Conservation (phyloP, 1,140 invertebrate species). For the Euglossa dilemma region DNA sequence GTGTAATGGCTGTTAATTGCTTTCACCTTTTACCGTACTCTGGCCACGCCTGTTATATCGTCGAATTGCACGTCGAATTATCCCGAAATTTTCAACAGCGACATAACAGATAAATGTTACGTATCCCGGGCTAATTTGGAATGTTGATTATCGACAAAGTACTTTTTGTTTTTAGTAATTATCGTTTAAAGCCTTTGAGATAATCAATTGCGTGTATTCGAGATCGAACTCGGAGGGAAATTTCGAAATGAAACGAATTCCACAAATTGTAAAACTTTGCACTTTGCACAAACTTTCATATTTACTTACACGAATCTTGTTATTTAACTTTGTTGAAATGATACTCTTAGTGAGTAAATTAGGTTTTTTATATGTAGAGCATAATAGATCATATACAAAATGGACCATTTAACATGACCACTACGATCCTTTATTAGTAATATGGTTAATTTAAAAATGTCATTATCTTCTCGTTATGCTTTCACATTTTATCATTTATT, state of each 20-base stretch:
- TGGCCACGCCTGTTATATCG: background rate
- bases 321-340: too few relatives aligned
- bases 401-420: too few relatives aligned
- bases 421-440: too few relatives aligned
- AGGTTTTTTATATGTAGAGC: too few relatives aligned
- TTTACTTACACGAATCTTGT: too few relatives aligned
- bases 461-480: too few relatives aligned
- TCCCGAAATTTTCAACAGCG: background rate
- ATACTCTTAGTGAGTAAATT: too few relatives aligned
- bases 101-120: background rate
- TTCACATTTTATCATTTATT: too few relatives aligned
- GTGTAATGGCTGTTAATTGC: slow-evolving; percentile 18
- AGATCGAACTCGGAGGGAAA: background rate
- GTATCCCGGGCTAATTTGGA: background rate
- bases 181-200: background rate
- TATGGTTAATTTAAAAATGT: too few relatives aligned
- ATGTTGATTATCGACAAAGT: background rate
- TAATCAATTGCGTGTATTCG: background rate
- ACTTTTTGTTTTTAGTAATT: background rate
- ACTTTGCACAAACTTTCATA: too few relatives aligned
- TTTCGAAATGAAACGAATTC: background rate
- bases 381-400: too few relatives aligned
- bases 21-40: background rate
- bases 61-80: slow-evolving; percentile 3
- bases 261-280: background rate